Evolutionary conservation across 2,888 invertebrate genomes (phyloP).

Genomic region (Acanthosepion lycidas): DNA sequence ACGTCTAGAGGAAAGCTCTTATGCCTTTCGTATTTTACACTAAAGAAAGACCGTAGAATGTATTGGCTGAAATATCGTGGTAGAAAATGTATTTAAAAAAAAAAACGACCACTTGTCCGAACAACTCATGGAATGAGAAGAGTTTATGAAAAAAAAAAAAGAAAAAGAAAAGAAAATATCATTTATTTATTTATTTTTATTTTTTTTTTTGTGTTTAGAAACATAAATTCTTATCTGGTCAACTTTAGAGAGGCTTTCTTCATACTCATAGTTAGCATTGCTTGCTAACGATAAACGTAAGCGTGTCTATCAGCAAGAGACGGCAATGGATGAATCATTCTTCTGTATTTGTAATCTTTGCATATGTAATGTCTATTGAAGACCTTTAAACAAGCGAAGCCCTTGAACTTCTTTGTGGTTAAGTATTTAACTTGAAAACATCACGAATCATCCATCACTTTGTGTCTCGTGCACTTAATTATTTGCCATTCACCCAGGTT

Average conservation of each 20-base stretch:
- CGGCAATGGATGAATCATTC: not conserved
- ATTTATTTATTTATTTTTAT: too few relatives aligned
- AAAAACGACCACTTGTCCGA: not conserved
- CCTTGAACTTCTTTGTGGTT: not conserved
- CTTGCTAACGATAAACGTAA: not conserved
- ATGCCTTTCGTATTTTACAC: too few relatives aligned
- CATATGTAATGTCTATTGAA: not conserved
- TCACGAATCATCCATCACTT: not conserved
- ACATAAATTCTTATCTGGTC: too few relatives aligned
- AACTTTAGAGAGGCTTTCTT: too few relatives aligned
- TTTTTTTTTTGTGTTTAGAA: too few relatives aligned
- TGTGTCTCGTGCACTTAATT: not conserved
- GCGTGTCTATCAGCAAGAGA: not conserved
- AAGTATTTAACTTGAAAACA: not conserved
- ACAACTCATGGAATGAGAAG: too few relatives aligned
- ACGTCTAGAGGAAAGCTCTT: too few relatives aligned
- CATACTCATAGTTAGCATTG: not conserved
- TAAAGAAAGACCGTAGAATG: not conserved
- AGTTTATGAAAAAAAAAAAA: too few relatives aligned
- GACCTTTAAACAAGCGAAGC: not conserved
- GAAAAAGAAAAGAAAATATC: too few relatives aligned
- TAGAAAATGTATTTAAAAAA: not conserved
- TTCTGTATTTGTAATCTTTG: not conserved
- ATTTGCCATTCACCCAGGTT: not conserved
- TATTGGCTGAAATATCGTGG: not conserved